Evolutionary conservation across 2,888 invertebrate genomes (phyloP).

Genomic region (Chrysolina haemoptera): DNA sequence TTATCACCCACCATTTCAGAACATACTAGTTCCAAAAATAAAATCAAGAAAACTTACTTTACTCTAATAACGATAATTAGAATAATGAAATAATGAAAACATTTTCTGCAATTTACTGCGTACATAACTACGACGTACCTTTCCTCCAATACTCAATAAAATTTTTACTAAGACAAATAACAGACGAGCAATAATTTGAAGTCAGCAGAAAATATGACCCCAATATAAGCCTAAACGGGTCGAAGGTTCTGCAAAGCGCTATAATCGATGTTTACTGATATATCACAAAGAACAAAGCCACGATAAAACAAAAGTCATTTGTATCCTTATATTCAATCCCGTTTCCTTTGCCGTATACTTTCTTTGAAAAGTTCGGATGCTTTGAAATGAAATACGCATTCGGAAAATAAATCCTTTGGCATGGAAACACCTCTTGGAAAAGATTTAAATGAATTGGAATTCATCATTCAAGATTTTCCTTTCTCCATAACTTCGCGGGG

Average conservation of each 20-base stretch:
- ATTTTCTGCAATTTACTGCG: too few species aligned
- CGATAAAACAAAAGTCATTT: constrained; percentile 17
- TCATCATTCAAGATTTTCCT: not conserved
- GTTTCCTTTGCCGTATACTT: not conserved
- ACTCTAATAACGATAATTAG: too few species aligned
- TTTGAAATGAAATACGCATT: constrained; percentile 8
- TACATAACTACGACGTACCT: too few species aligned
- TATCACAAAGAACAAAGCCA: constrained; percentile 7
- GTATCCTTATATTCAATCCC: constrained; percentile 10
- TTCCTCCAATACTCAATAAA: too few species aligned
- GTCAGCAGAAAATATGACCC: not conserved
- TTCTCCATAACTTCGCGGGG: not conserved
- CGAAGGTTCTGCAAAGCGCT: not conserved
- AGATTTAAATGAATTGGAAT: not conserved
- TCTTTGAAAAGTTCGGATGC: constrained; percentile 7
- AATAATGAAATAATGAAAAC: too few species aligned
- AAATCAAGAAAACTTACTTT: too few species aligned
- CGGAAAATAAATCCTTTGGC: constrained; percentile 12
- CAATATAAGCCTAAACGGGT: not conserved
- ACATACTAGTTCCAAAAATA: too few species aligned
- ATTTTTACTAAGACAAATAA: too few species aligned
- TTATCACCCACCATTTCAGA: too few species aligned
- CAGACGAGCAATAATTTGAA: not conserved
- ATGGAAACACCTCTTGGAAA: not conserved
- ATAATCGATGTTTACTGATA: constrained; percentile 14